These are phyloP conservation scores for Philonicus albiceps DNA, from an alignment of 2,888 invertebrate species.

Conservation along the genomic window DNA sequence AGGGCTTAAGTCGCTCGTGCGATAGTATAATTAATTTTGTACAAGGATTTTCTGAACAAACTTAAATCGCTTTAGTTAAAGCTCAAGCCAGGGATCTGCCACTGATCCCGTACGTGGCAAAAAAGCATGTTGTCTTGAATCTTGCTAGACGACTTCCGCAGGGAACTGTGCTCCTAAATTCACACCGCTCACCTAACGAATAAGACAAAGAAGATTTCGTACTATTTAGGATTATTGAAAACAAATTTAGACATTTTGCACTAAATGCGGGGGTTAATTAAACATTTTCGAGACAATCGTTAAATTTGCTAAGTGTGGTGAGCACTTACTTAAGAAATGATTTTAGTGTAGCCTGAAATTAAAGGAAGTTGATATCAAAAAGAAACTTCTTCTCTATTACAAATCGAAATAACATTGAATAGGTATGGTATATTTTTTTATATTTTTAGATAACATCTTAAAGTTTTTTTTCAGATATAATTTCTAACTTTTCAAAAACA, in stretches of 20 bases:
- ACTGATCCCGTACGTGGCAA: neutral
- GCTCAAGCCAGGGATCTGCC: neutral
- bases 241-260: no score
- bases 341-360: no score
- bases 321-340: no score
- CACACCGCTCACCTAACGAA: neutral
- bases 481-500: neutral
- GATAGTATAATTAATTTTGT: slow-evolving; percentile 25
- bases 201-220: neutral
- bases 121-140: neutral
- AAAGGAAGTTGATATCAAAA: no score
- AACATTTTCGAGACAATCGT: no score
- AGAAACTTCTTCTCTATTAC: no score
- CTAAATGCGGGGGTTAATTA: no score
- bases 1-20: slow-evolving; percentile 10
- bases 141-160: neutral
- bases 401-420: no score
- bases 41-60: neutral
- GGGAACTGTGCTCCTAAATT: neutral
- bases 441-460: no score
- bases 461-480: neutral
- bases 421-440: no score
- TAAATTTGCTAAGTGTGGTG: no score
- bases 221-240: neutral
- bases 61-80: neutral